Percentiles rank a stretch among this genome's conserved stretches.
Conservation (phyloP, 2,888 invertebrate genomes). For the Amblyjoppa fuscipennis region DNA sequence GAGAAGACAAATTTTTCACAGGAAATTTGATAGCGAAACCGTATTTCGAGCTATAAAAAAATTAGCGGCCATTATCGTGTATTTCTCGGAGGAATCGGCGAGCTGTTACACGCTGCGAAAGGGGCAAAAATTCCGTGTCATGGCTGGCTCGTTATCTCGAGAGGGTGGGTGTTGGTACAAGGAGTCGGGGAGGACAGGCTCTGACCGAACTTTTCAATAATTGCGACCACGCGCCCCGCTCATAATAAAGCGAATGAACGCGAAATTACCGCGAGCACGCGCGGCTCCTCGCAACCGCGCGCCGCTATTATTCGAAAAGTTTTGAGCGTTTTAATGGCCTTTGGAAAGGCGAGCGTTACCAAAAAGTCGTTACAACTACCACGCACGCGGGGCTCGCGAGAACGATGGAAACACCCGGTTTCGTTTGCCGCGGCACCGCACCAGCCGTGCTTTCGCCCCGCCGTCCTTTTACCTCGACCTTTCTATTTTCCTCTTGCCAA, state of each 20-base stretch:
- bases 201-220: slow-evolving; percentile 80
- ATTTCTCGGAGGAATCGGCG: not conserved
- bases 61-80: slow-evolving; percentile 1
- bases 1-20: no score
- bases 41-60: not conserved
- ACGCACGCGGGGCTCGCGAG: slow-evolving; percentile 58
- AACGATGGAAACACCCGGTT: slow-evolving; percentile 48
- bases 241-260: slow-evolving; percentile 79
- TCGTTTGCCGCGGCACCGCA: slow-evolving; percentile 30
- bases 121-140: not conserved
- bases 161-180: slow-evolving; percentile 9
- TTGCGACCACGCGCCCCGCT: slow-evolving; percentile 74
- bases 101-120: not conserved
- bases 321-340: slow-evolving; percentile 80
- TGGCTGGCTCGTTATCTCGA: not conserved
- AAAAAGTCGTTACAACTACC: slow-evolving; percentile 81
- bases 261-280: slow-evolving; percentile 80
- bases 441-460: slow-evolving; percentile 3
- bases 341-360: slow-evolving; percentile 76
- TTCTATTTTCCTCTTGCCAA: slow-evolving; percentile 52
- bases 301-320: slow-evolving; percentile 81
- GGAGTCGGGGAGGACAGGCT: slow-evolving; percentile 38
- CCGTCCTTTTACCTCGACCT: slow-evolving; percentile 38
- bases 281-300: slow-evolving; percentile 68
- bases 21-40: no score